Evolutionary conservation across 2,797 vertebrate species (phyloP), one percentile per base, ranked within the genome.

Genomic region (Typhlichthys eigenmanni): DNA sequence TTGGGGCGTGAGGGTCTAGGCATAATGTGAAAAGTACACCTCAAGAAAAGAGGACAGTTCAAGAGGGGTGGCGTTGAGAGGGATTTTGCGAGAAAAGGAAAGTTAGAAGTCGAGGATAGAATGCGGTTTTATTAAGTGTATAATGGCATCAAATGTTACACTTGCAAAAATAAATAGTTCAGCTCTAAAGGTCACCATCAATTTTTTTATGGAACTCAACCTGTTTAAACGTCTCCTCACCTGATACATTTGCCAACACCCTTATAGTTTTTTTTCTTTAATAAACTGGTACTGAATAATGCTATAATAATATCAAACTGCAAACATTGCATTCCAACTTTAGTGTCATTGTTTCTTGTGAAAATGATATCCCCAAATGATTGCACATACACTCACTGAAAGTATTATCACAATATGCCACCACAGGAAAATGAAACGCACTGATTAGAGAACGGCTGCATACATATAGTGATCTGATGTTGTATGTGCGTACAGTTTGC

Each of bases 401-500:
- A 47, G 38, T 55, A 59, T 58, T 46, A 19, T 66, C 71, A 62
- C 32, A 74, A 52, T 49, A 74, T 62, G 72, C 72, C 73, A 68
- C 56, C 60, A 62, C 75, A 75, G 1, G 5, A 69, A 61, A 75
- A 29, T 57, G 67, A 69, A 61, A 75, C 71, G 78, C 78, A 81
- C 88, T 83, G 88, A 80, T 24, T 55, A 60, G 16, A 64, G 55
- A 67, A 83, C 66, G 76, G 83, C 55, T 55, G 24, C 69, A 53
- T 69, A 78, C 82, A 73, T 66, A 7, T n/a, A 64, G 79, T 70
- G 79, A 74, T 63, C 47, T 19, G 14, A 62, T 60, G 69, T 66
- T n/a, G 70, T 32, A 47, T 69, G 66, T 3, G 52, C 71, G 74
- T 77, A 80, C 79, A 76, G 80, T 84, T 90, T 89, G 88, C 89